Percentiles rank a stretch among this genome's conserved stretches.
Evolutionary conservation across 2,797 vertebrate species (phyloP).

Genomic region (Epinephelus coioides): DNA sequence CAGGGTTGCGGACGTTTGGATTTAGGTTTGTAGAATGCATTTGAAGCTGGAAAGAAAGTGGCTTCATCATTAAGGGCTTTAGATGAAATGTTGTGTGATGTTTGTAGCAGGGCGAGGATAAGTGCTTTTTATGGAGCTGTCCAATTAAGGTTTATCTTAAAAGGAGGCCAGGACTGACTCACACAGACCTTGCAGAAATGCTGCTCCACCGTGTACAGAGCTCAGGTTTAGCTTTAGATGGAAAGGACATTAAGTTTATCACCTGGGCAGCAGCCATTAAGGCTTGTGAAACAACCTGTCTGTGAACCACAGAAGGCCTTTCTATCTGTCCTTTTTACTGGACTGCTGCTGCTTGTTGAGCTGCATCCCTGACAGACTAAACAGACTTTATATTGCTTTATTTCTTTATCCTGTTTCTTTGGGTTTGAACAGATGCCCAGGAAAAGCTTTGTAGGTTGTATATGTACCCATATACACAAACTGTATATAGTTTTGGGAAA

Average conservation of each 20-base stretch:
- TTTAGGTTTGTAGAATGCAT: constrained; percentile 10
- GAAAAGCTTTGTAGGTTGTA: constrained; percentile 33
- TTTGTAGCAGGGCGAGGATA: constrained; percentile 22
- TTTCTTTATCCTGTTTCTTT: constrained; percentile 49
- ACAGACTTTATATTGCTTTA: constrained; percentile 44
- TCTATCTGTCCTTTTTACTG: constrained; percentile 40
- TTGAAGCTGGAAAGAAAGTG: constrained; percentile 24
- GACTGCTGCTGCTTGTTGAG: constrained; percentile 13
- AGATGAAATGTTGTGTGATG: constrained; percentile 17
- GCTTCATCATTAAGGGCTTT: neutral
- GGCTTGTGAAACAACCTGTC: constrained; percentile 30
- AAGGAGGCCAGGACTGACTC: constrained; percentile 21
- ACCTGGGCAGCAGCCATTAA: constrained; percentile 47
- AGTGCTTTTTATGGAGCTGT: constrained; percentile 46
- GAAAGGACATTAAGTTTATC: constrained; percentile 40
- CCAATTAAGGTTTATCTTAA: constrained; percentile 30
- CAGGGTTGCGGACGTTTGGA: constrained; percentile 3
- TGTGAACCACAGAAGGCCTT: neutral
- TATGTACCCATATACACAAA: constrained; percentile 9
- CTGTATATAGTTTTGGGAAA: constrained; percentile 15
- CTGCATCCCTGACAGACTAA: constrained; percentile 46
- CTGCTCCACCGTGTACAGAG: constrained; percentile 8
- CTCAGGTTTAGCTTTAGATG: constrained; percentile 26
- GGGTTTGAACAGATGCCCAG: constrained; percentile 27
- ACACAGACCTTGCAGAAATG: constrained; percentile 22